Conservation (phyloP, 2,888 invertebrate genomes). For the Automeris io region DNA sequence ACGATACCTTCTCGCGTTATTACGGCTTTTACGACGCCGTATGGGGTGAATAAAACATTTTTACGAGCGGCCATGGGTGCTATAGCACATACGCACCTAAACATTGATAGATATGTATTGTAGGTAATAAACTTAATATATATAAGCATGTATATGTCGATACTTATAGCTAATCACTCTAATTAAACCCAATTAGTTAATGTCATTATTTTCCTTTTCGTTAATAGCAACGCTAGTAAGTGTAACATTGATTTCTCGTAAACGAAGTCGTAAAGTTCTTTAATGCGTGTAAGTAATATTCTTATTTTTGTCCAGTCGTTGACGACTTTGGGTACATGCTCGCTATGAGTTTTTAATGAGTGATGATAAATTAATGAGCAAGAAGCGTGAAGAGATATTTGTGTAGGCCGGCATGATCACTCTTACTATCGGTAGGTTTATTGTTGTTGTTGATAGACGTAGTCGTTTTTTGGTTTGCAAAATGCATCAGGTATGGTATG, state of each 20-base stretch:
- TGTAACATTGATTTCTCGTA: background rate
- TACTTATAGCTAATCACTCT: slow-evolving; percentile 2
- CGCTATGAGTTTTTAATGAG: no score
- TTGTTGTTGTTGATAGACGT: no score
- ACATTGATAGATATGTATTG: slow-evolving; percentile 21
- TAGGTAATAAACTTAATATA: slow-evolving; percentile 50
- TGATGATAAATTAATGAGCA: no score
- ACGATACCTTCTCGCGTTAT: slow-evolving; percentile 76
- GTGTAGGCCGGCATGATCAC: no score
- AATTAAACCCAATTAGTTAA: slow-evolving; percentile 17
- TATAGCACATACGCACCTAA: slow-evolving; percentile 56
- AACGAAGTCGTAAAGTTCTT: background rate
- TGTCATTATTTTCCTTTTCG: slow-evolving; percentile 8
- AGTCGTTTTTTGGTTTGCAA: no score
- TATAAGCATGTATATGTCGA: slow-evolving; percentile 28
- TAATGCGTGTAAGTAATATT: no score
- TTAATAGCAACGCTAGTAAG: background rate
- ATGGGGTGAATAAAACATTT: slow-evolving; percentile 77
- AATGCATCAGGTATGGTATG: no score
- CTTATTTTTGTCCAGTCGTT: no score
- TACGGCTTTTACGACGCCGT: slow-evolving; percentile 77
- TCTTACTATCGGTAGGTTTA: no score
- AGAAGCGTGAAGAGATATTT: no score
- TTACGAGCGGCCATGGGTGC: slow-evolving; percentile 75
- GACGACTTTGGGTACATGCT: no score